Conservation (phyloP, 2,797 vertebrate genomes). For the Avahi laniger region DNA sequence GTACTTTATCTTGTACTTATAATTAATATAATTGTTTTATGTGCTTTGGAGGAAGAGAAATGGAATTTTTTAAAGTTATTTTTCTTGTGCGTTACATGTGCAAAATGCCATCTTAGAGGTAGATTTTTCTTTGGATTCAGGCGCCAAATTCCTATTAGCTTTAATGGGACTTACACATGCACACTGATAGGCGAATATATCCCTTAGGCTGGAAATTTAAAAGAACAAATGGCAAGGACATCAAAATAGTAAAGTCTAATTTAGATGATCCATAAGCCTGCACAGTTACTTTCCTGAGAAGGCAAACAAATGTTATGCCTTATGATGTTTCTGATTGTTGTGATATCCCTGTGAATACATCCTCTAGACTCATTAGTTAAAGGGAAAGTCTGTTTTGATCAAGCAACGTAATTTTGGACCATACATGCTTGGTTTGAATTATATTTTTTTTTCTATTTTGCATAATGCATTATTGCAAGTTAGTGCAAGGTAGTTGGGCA, state of each 20-base stretch:
- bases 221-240: constrained; percentile 76
- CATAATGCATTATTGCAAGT: background rate
- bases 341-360: constrained; percentile 70
- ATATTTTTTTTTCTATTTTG: constrained; percentile 30
- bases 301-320: constrained; percentile 74
- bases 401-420: constrained; percentile 34
- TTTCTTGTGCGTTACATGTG: constrained; percentile 58
- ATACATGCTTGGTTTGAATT: constrained; percentile 23
- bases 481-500: background rate
- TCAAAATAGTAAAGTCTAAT: constrained; percentile 70
- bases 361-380: constrained; percentile 64
- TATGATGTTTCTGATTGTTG: constrained; percentile 72
- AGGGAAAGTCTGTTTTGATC: constrained; percentile 54
- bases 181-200: constrained; percentile 63
- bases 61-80: constrained; percentile 62
- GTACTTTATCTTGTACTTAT: constrained; percentile 62
- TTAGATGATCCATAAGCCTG: constrained; percentile 68
- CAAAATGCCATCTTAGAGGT: constrained; percentile 72
- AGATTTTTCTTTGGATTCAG: constrained; percentile 79
- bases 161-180: constrained; percentile 78
- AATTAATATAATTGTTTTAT: constrained; percentile 61
- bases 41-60: constrained; percentile 43
- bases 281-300: constrained; percentile 68
- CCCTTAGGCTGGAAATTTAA: constrained; percentile 75
- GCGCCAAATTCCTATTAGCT: constrained; percentile 81